These are phyloP conservation scores for Leptinotarsa defecta DNA, from an alignment of 1,140 invertebrate genomes.

Conservation along the genomic window DNA sequence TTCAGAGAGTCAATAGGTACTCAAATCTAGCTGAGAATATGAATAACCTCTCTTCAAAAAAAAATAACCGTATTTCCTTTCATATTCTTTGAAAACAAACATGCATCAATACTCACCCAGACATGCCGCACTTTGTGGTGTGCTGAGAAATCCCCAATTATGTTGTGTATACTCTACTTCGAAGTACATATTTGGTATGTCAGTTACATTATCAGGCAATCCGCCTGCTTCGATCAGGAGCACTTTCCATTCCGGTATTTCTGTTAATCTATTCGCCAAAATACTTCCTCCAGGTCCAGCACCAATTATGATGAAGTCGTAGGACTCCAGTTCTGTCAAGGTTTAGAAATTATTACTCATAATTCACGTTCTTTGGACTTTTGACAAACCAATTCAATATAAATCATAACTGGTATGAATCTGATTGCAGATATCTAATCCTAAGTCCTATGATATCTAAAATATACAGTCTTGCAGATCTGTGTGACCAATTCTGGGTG, in stretches of 20 bases:
- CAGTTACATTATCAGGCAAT: constrained; percentile 59
- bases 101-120: constrained; percentile 28
- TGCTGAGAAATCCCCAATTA: constrained; percentile 75
- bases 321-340: constrained; percentile 50
- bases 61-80: no score
- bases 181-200: constrained; percentile 66
- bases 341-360: neutral
- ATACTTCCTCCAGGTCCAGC: constrained; percentile 87
- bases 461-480: no score
- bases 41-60: no score
- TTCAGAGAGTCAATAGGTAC: no score
- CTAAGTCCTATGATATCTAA: no score
- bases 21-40: no score
- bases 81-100: no score
- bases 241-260: constrained; percentile 78
- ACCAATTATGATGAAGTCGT: constrained; percentile 85
- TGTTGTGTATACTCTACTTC: constrained; percentile 61
- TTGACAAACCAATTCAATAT: no score
- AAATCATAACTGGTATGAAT: no score
- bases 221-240: constrained; percentile 81
- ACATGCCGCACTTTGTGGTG: constrained; percentile 32
- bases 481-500: no score
- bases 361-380: no score
- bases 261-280: constrained; percentile 79
- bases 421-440: no score